Percentiles rank a stretch among this genome's conserved stretches.
These are phyloP conservation scores for Heterocephalus glaber DNA, from an alignment of 2,113 vertebrate genomes.

Conservation along the genomic window DNA sequence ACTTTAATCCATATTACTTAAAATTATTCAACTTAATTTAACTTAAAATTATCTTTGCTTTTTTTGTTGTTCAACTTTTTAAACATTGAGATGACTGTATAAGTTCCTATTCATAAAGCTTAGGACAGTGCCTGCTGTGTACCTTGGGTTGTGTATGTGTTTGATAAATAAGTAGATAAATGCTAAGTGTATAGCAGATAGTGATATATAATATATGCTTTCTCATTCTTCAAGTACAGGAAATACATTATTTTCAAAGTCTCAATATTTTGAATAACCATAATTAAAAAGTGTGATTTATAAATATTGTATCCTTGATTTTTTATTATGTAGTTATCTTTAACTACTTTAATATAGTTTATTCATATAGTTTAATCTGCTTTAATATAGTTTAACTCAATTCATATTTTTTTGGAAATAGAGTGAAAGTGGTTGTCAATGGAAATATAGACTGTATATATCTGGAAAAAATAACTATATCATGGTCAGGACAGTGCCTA, in stretches of 20 bases:
- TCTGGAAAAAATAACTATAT: neutral
- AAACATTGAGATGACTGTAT: neutral
- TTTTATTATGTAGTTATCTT: neutral
- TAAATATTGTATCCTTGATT: neutral
- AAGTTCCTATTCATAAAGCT: constrained; percentile 1
- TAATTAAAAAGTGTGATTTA: constrained; percentile 34
- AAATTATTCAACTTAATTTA: constrained; percentile 15
- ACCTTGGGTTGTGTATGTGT: neutral
- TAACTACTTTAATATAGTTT: neutral
- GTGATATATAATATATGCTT: neutral
- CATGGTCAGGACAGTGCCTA: neutral
- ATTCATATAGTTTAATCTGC: neutral
- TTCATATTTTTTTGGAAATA: neutral
- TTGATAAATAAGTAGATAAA: neutral
- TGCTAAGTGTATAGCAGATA: neutral
- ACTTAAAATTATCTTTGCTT: neutral
- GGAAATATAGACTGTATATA: neutral
- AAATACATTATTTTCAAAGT: neutral
- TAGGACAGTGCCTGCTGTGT: neutral
- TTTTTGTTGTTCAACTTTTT: neutral
- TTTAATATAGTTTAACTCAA: constrained; percentile 6
- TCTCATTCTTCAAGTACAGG: neutral
- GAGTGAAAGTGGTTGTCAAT: neutral
- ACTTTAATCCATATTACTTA: neutral
- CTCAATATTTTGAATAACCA: neutral